Base-by-base conservation (phyloP, 2,888 invertebrate species). In the Stenchaetothrips biformis region DNA sequence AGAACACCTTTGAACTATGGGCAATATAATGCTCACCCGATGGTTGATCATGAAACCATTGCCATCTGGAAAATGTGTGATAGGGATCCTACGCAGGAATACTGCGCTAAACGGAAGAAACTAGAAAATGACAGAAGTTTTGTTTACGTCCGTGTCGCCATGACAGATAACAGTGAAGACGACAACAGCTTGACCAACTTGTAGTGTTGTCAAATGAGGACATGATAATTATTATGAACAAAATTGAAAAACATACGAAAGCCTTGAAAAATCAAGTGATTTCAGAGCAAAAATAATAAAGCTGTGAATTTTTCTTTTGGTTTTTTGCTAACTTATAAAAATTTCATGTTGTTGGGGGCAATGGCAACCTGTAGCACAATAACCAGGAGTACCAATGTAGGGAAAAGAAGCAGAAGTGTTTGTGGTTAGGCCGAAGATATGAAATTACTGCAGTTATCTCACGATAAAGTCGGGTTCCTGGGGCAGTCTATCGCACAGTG, bases 51-150 rank as follows among this genome's bases (percentile, higher is more conserved):
- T 18, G 11, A 13, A 18, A 53, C 18, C 53, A 53, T 53, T 11
- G 13, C 53, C 16, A 8, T 53, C 13, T 53, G 4, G 6, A 0
- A 6, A 4, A 53, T 13, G 53, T 18, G 13, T 11, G 16, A 53
- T 4, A 13, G 16, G 53, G 16, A 4, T 53, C 1, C 11, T 18
- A 53, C 16, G 53, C 18, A 27, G 9, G 37, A 78, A 78, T 37
- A 78, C 25, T 13, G 37, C 8, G 21, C n/a, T 18, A 78, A 9
- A 48, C 47, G 27, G 4, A 37, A 78, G 16, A 21, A 27, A 37
- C 37, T 37, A 16, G 37, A 21, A 78, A 11, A 78, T 78, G 78
- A 78, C 78, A 78, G 78, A 78, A 78, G 21, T 78, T 78, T 49
- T 78, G n/a, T 37, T 49, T 78, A 48, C 49, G 78, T 21, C 78